Percentiles rank a stretch among this genome's conserved stretches.
Conservation (phyloP, 2,113 vertebrate species). For the Prunella fulvescens region DNA sequence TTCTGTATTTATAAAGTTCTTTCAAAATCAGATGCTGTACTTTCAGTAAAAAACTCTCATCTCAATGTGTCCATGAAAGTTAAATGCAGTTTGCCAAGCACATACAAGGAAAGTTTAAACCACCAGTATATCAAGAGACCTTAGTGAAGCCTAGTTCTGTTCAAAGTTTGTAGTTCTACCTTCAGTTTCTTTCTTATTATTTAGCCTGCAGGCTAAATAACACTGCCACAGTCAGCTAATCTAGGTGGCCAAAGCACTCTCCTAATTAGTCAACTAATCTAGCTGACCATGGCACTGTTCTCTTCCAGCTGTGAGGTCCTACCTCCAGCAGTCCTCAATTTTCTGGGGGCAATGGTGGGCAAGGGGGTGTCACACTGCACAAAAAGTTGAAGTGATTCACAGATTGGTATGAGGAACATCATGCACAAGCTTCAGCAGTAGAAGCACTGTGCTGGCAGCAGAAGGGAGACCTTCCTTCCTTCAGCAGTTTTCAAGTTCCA, state of each 20-base stretch:
- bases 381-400: background rate
- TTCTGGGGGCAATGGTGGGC: rapidly evolving
- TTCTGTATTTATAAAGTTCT: background rate
- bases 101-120: background rate
- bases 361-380: rapidly evolving
- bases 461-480: background rate
- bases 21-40: background rate
- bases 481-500: background rate
- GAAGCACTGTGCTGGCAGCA: background rate
- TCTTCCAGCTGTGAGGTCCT: background rate
- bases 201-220: background rate
- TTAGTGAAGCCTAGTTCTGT: background rate
- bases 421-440: background rate
- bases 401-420: background rate
- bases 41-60: background rate
- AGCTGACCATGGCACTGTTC: background rate
- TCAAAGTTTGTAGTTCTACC: background rate
- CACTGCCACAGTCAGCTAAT: background rate
- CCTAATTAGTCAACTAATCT: too few relatives aligned
- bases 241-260: background rate
- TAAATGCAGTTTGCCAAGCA: background rate
- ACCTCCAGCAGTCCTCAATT: background rate
- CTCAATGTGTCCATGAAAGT: background rate
- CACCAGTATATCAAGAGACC: background rate
- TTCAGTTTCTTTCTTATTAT: background rate